These are phyloP conservation scores for Channa argus DNA, from an alignment of 2,113 vertebrate species.

Conservation along the genomic window DNA sequence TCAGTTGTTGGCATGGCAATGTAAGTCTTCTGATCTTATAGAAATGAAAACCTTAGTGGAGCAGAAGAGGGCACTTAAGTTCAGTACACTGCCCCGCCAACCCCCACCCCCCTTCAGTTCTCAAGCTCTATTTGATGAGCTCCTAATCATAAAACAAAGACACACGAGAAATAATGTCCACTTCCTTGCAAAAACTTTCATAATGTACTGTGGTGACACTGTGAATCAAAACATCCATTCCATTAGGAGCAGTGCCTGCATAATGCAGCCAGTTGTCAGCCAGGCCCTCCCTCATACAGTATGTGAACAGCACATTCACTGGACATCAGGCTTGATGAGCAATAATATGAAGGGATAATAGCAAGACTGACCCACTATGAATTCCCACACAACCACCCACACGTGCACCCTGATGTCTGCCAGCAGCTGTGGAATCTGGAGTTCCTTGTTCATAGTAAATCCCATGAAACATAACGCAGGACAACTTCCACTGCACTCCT, in stretches of 20 bases:
- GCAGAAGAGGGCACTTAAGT: not conserved
- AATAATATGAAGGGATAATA: constrained; percentile 57
- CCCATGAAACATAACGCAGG: constrained; percentile 78
- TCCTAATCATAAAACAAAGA: constrained; percentile 29
- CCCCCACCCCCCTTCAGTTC: not conserved
- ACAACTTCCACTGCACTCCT: constrained; percentile 67
- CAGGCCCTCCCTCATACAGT: constrained; percentile 22
- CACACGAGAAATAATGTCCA: not conserved
- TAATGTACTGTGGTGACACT: not conserved
- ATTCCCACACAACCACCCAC: constrained; percentile 68
- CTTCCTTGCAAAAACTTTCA: constrained; percentile 5
- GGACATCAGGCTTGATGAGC: constrained; percentile 36
- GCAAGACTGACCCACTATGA: constrained; percentile 29
- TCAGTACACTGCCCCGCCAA: not conserved
- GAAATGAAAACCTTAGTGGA: not conserved
- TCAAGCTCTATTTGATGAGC: constrained; percentile 18
- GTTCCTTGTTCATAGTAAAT: constrained; percentile 74
- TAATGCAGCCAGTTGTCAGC: constrained; percentile 27
- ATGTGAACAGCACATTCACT: constrained; percentile 36
- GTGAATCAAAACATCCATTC: constrained; percentile 35
- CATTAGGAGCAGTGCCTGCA: constrained; percentile 18
- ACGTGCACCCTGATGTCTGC: constrained; percentile 68
- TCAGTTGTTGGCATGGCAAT: too few relatives aligned
- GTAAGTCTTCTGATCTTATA: too few relatives aligned
- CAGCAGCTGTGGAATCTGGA: constrained; percentile 79